These are phyloP conservation scores for Parus major DNA, from an alignment of 2,113 vertebrate species.

Conservation along the genomic window DNA sequence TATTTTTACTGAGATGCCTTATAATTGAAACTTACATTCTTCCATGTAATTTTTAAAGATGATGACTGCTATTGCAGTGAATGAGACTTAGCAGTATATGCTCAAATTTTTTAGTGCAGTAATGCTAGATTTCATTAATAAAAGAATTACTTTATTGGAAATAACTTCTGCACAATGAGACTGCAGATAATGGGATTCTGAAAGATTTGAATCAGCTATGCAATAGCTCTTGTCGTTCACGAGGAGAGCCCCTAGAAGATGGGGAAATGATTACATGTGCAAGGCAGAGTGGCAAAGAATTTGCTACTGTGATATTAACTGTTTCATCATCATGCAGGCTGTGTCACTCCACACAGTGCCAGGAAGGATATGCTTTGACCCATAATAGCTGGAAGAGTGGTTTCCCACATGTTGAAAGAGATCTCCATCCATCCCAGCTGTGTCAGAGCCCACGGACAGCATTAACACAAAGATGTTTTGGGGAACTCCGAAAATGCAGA, in stretches of 20 bases:
- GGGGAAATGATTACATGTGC: not conserved
- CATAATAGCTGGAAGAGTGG: not conserved
- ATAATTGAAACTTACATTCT: conserved; percentile 7
- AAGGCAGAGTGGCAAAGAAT: not conserved
- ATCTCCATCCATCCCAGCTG: not conserved
- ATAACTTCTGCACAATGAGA: not conserved
- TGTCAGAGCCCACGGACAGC: not conserved
- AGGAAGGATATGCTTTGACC: not conserved
- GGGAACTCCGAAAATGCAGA: not conserved
- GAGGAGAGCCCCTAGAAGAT: not conserved
- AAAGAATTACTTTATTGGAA: conserved; percentile 20
- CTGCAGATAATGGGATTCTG: not conserved
- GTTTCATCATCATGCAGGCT: not conserved
- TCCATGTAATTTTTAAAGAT: not conserved
- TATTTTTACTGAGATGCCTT: conserved; percentile 4
- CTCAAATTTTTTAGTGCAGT: not conserved
- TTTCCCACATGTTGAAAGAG: not conserved
- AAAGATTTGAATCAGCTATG: not conserved
- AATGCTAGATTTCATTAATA: conserved; percentile 9
- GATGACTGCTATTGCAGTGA: not conserved
- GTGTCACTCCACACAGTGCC: not conserved
- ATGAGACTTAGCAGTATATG: not conserved
- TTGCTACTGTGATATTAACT: not conserved
- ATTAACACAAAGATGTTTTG: not conserved
- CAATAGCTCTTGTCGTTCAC: not conserved